phyloP scores from a whole-genome alignment of 2,888 invertebrate species.

The Lucinisca nassula region DNA sequence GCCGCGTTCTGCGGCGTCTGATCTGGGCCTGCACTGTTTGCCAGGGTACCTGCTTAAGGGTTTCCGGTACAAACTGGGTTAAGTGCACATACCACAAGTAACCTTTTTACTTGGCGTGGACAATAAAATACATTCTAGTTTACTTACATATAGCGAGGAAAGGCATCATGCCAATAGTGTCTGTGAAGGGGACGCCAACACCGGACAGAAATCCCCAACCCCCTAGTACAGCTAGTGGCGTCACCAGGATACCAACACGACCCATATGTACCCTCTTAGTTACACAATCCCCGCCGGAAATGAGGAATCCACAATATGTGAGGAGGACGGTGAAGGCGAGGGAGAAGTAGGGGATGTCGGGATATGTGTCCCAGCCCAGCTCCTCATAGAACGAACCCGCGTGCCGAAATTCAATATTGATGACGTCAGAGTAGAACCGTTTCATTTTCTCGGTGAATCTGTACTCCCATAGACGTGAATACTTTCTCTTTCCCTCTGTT shows the following conservation, averaged over 20 bases:
- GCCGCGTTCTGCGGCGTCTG: too few species aligned
- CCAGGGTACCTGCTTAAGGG: too few species aligned
- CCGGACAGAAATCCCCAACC: conserved; percentile 56
- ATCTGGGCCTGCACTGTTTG: too few species aligned
- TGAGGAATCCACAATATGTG: conserved; percentile 51
- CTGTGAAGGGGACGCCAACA: conserved; percentile 50
- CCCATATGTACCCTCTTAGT: conserved; percentile 55
- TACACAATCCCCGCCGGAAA: conserved; percentile 55
- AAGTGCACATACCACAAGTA: too few species aligned
- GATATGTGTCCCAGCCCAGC: conserved; percentile 51
- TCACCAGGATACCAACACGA: conserved; percentile 36
- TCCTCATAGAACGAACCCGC: conserved; percentile 52
- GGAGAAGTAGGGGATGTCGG: conserved; percentile 55
- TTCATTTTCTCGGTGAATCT: conserved; percentile 47
- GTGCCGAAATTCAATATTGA: conserved; percentile 38
- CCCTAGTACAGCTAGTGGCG: conserved; percentile 49
- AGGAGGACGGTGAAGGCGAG: conserved; percentile 58
- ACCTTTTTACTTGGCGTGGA: too few species aligned
- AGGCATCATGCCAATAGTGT: conserved; percentile 52
- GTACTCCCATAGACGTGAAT: conserved; percentile 51
- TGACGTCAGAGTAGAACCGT: conserved; percentile 12
- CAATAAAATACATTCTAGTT: too few species aligned
- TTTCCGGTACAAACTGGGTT: too few species aligned
- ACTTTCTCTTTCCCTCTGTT: conserved; percentile 16
- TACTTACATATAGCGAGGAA: conserved; percentile 56